Evolutionary conservation across 2,888 invertebrate genomes (phyloP).

Genomic region (Allophyes oxyacanthae): DNA sequence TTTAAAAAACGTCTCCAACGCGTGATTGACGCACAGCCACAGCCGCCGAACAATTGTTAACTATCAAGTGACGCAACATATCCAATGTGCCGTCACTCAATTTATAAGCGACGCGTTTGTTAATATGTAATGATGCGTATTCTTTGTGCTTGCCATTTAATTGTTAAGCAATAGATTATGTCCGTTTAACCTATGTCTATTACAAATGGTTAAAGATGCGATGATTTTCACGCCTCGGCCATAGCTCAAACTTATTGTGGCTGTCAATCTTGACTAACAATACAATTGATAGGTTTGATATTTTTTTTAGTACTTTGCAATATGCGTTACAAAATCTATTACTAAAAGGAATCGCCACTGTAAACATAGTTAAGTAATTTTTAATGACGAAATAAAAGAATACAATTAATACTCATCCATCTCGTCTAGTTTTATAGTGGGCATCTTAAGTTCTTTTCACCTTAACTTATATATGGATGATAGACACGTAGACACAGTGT

Average conservation of each 20-base stretch:
- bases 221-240: constrained; percentile 63
- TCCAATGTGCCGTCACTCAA: constrained; percentile 85
- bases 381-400: constrained; percentile 35
- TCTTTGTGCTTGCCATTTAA: constrained; percentile 86
- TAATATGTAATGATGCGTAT: constrained; percentile 86
- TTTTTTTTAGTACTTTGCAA: constrained; percentile 32
- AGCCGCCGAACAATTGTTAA: constrained; percentile 80
- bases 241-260: constrained; percentile 55
- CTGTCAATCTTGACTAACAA: constrained; percentile 52
- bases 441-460: constrained; percentile 51
- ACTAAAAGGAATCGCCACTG: constrained; percentile 4
- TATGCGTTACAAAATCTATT: constrained; percentile 32
- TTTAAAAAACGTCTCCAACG: constrained; percentile 87
- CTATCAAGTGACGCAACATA: constrained; percentile 79
- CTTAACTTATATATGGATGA: too few species aligned
- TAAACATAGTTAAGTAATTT: constrained; percentile 24
- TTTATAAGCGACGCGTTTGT: constrained; percentile 79
- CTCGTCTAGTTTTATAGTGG: constrained; percentile 5
- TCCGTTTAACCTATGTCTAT: constrained; percentile 78
- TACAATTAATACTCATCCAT: constrained; percentile 22
- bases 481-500: too few species aligned
- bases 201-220: constrained; percentile 70
- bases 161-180: constrained; percentile 81
- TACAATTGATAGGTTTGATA: constrained; percentile 46
- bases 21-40: constrained; percentile 81